Base-by-base conservation (phyloP, 2,888 invertebrate species). In the Sarcophaga carnaria region DNA sequence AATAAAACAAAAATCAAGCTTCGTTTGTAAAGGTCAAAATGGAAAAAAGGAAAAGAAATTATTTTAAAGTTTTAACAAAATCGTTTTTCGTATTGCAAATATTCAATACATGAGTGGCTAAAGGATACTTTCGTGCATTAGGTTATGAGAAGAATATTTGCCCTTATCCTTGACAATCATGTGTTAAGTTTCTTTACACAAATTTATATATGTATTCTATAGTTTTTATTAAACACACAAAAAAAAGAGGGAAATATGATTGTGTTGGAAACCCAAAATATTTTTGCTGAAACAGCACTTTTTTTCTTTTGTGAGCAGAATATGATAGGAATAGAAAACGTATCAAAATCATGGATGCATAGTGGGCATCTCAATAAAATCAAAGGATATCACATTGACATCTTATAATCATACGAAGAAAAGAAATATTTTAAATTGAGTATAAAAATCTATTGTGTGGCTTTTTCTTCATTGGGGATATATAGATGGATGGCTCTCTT, bases 211-310 rank as follows among this genome's bases (percentile, higher is more conserved):
- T 10, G 37, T 4, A 47, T 69, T 69, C 47, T 22, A 49, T 63
- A 76, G 75, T 81, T 70, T 27, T 67, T 70, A 70, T 71, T 62
- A 22, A 17, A 2, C 45, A 10, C 49, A 37, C n/a, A 60, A 11
- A 54, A 69, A 66, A 62, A 27, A 20, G 20, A 20, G 20, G 20
- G 20, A 20, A 59, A 47, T 20, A 70, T 25, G 66, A 69, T 62
- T 49, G 49, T 8, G 17, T 12, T 2, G 54, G 3, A 54, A 54
- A 54, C 12, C 54, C 49, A 4, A 69, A 64, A 76, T 64, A 47
- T 69, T 17, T 37, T 47, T 83, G 77, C 83, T 83, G 77, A 83
- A 49, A 25, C 66, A 78, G 5, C 59, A 54, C 2, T 54, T 54
- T 14, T 14, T 54, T 54, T 54, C 54, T 60, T 76, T 71, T 59